phyloP scores from a whole-genome alignment of 2,113 vertebrate species.

The Nipponia nippon region DNA sequence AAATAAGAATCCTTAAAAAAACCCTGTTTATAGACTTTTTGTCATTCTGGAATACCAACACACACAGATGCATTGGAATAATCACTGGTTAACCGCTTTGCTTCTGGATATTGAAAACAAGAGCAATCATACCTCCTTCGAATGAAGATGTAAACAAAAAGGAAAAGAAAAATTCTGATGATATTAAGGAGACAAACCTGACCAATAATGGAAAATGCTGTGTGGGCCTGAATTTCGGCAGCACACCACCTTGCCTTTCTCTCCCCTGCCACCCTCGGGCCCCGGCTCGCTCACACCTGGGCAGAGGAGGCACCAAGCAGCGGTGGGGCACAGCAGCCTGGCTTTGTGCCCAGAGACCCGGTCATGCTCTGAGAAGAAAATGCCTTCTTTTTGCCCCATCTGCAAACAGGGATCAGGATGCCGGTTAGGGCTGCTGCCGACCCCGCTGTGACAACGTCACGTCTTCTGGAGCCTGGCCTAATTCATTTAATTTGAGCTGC shows the following conservation, averaged over 20 bases:
- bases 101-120: neutral
- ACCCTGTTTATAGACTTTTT: neutral
- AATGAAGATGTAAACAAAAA: neutral
- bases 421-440: neutral
- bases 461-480: neutral
- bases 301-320: neutral
- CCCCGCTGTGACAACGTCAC: neutral
- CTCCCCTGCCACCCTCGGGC: neutral
- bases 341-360: neutral
- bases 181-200: neutral
- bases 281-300: neutral
- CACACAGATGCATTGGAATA: neutral
- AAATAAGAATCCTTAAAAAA: neutral
- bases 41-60: neutral
- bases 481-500: slow-evolving; percentile 2
- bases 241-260: neutral
- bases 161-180: neutral
- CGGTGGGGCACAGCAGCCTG: neutral
- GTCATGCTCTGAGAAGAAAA: neutral
- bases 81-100: neutral
- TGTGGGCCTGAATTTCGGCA: neutral
- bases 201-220: neutral
- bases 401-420: neutral
- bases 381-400: neutral
- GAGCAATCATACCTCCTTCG: neutral